Evolutionary conservation across 2,888 invertebrate species (phyloP).

Genomic region (Cantharis rustica): DNA sequence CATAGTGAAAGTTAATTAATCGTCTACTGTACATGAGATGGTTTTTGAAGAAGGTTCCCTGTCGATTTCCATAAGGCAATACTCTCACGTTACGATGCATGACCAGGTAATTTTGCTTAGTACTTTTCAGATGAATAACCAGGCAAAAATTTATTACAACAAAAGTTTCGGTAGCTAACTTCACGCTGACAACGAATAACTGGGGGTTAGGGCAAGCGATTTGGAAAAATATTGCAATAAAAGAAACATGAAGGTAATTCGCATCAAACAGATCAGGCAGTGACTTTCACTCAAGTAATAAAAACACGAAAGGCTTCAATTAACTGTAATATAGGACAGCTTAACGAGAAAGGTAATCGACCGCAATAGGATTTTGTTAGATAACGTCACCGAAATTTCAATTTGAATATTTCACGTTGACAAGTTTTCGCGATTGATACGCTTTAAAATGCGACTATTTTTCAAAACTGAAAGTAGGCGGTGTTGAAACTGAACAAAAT

Average conservation of each 20-base stretch:
- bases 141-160: background rate
- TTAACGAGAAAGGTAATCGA: constrained; percentile 14
- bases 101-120: background rate
- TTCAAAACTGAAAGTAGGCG: background rate
- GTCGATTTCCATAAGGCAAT: background rate
- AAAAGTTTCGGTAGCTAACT: background rate
- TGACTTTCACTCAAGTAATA: constrained; percentile 1
- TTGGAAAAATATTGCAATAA: background rate
- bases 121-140: background rate
- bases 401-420: constrained; percentile 6
- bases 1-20: background rate
- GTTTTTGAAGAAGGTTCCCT: background rate
- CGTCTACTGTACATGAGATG: no score
- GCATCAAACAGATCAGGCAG: background rate
- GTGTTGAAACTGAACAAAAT: background rate
- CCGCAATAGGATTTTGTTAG: constrained; percentile 12
- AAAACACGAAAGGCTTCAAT: background rate
- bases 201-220: background rate
- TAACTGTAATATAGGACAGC: constrained; percentile 10
- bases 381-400: constrained; percentile 10
- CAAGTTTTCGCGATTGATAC: background rate
- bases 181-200: background rate
- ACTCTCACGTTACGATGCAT: background rate
- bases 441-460: background rate
- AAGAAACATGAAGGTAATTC: background rate